Conservation (phyloP, 2,797 vertebrate genomes). For the Gorsachius magnificus region DNA sequence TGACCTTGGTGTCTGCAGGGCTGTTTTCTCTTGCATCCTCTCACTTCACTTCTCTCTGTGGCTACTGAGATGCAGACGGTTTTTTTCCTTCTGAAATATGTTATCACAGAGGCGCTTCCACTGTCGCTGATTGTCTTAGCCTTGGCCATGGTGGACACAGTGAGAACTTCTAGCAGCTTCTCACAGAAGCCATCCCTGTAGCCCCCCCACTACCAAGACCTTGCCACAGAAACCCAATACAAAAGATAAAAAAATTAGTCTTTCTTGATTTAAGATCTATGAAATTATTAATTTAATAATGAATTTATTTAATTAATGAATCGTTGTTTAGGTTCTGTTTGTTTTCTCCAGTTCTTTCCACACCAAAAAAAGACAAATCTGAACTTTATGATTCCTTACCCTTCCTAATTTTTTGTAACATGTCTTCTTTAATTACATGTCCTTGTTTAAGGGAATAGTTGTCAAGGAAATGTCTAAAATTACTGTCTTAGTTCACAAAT, state of each 20-base stretch:
- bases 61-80: too few species aligned
- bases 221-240: too few species aligned
- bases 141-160: too few species aligned
- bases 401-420: not conserved
- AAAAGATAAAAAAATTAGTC: not conserved
- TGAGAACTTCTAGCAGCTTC: too few species aligned
- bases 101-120: too few species aligned
- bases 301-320: not conserved
- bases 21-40: too few species aligned
- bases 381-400: not conserved
- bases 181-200: too few species aligned
- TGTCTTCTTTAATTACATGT: not conserved
- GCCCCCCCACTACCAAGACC: too few species aligned
- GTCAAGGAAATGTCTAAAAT: not conserved
- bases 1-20: too few species aligned
- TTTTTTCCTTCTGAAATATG: too few species aligned
- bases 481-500: not conserved
- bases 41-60: too few species aligned
- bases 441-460: not conserved
- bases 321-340: not conserved
- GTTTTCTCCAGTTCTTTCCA: not conserved
- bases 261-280: not conserved
- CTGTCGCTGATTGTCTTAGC: too few species aligned
- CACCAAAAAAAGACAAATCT: not conserved
- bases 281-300: not conserved